phyloP scores from a whole-genome alignment of 2,797 vertebrate species.

The Miichthys miiuy region DNA sequence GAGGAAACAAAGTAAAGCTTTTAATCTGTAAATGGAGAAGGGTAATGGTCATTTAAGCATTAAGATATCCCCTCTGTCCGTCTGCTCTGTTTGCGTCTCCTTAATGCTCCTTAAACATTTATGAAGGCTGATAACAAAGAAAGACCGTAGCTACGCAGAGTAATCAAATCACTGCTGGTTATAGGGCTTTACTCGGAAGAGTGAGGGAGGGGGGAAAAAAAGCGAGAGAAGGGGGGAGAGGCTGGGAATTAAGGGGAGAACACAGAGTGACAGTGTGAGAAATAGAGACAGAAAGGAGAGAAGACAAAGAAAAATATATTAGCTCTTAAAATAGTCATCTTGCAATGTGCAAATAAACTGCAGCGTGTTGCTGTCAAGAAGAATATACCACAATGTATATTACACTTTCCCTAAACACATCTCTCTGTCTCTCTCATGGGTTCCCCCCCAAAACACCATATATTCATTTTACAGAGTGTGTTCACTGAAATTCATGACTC shows the following conservation, averaged over 20 bases:
- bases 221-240: background rate
- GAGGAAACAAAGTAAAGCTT: slow-evolving; percentile 87
- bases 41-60: slow-evolving; percentile 85
- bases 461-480: slow-evolving; percentile 31
- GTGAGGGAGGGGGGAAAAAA: background rate
- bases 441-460: slow-evolving; percentile 10
- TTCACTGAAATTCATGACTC: slow-evolving; percentile 39
- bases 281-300: slow-evolving; percentile 49
- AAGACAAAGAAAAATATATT: slow-evolving; percentile 60
- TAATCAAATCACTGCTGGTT: slow-evolving; percentile 84
- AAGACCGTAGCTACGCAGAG: slow-evolving; percentile 72
- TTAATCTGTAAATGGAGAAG: slow-evolving; percentile 89
- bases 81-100: slow-evolving; percentile 73
- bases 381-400: slow-evolving; percentile 41
- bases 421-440: background rate
- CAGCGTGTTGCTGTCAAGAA: slow-evolving; percentile 50
- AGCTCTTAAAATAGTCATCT: slow-evolving; percentile 58
- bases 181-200: slow-evolving; percentile 67
- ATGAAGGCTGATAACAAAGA: slow-evolving; percentile 86
- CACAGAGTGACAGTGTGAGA: slow-evolving; percentile 58
- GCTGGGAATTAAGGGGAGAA: slow-evolving; percentile 40
- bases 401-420: slow-evolving; percentile 45
- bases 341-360: slow-evolving; percentile 45
- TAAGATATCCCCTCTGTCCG: slow-evolving; percentile 75
- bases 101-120: slow-evolving; percentile 88